These are phyloP conservation scores for Hydrolagus colliei DNA, from an alignment of 2,797 vertebrate genomes.

Conservation along the genomic window DNA sequence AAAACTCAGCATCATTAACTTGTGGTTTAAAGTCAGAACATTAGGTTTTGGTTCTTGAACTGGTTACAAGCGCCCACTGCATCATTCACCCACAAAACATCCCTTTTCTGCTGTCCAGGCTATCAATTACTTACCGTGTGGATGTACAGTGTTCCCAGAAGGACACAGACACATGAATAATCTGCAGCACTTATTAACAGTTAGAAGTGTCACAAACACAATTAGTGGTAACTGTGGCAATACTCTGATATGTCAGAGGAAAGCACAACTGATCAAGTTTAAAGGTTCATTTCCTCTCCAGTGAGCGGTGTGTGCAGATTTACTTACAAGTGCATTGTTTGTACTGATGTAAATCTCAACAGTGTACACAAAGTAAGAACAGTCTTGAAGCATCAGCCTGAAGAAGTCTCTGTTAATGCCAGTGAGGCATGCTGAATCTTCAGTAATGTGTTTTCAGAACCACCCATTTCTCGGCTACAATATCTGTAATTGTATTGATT, in stretches of 20 bases:
- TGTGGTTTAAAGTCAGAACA: conserved; percentile 3
- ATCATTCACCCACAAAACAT: neutral
- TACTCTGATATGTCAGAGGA: neutral
- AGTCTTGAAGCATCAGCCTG: neutral
- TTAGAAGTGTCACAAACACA: no score
- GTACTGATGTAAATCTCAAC: neutral
- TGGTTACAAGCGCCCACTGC: neutral
- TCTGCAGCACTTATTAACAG: no score
- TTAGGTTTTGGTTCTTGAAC: conserved; percentile 18
- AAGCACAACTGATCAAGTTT: neutral
- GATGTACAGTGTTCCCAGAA: no score
- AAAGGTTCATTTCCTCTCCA: neutral
- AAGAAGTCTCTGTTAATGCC: no score
- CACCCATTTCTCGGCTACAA: neutral
- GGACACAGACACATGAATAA: no score
- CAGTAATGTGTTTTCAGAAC: no score
- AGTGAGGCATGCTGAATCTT: neutral
- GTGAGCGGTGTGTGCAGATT: neutral
- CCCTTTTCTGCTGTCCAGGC: neutral
- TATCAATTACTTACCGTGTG: no score
- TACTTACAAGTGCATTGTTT: neutral
- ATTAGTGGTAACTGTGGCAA: no score
- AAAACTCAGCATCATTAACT: neutral
- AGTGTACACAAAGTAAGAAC: neutral
- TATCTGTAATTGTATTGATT: neutral